A percentile compares a stretch with the other conserved stretches of the same genome.
Evolutionary conservation across 2,113 vertebrate species (phyloP).

Genomic region (Chionis minor): DNA sequence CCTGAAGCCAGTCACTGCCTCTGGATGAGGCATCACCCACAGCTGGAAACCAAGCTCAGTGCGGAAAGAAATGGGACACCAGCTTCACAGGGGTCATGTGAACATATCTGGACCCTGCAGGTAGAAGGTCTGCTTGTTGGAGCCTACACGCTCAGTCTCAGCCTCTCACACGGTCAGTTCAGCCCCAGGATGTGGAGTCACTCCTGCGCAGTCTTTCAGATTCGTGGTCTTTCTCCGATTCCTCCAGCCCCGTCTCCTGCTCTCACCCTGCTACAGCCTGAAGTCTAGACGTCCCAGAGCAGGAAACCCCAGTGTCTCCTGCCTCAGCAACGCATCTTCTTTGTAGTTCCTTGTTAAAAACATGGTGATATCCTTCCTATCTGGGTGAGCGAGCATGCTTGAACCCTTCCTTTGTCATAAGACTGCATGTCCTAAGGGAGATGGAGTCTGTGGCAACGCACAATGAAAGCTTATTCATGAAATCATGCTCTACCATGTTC

Average conservation of each 20-base stretch:
- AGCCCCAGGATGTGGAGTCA: background rate
- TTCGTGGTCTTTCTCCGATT: background rate
- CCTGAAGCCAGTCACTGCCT: background rate
- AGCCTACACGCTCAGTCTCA: background rate
- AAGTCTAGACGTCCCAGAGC: background rate
- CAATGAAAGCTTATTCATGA: background rate
- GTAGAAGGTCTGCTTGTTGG: background rate
- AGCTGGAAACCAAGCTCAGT: background rate
- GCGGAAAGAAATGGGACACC: background rate
- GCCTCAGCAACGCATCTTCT: background rate
- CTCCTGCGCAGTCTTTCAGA: background rate
- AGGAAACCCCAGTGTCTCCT: background rate
- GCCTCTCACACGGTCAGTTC: background rate
- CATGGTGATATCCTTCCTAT: background rate
- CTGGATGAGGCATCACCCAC: background rate
- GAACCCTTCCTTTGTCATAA: background rate
- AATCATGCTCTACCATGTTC: background rate
- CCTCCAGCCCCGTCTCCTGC: background rate
- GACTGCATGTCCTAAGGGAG: background rate
- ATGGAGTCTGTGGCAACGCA: background rate
- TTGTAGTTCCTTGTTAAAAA: background rate
- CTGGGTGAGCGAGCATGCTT: background rate
- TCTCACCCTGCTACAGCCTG: background rate
- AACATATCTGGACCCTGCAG: background rate
- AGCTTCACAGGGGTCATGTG: background rate